A percentile compares a stretch with the other conserved stretches of the same genome.
Evolutionary conservation across 2,888 invertebrate genomes (phyloP).

Genomic region (Athrips mouffetella): DNA sequence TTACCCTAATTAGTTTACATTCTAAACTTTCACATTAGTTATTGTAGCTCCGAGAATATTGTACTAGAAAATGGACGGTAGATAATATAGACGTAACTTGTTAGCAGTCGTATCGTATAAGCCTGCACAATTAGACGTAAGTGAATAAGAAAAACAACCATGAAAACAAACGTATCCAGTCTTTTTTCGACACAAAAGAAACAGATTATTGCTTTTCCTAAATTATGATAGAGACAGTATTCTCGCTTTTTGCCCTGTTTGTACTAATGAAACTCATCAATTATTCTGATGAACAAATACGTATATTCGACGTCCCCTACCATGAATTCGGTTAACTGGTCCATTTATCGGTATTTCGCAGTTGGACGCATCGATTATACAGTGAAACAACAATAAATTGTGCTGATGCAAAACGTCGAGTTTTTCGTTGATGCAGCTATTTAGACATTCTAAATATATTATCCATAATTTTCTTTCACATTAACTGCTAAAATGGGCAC

Average conservation of each 20-base stretch:
- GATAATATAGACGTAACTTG: background rate
- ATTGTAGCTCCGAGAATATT: background rate
- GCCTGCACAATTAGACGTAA: background rate
- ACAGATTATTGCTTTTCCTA: no score
- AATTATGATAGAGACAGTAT: conserved; percentile 2
- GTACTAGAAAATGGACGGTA: background rate
- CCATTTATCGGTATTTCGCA: conserved; percentile 26
- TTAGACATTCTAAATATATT: background rate
- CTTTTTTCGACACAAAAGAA: conserved; percentile 1
- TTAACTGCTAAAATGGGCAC: no score
- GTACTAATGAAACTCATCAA: conserved; percentile 28
- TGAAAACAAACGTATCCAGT: background rate
- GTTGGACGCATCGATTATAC: conserved; percentile 14
- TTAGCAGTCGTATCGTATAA: background rate
- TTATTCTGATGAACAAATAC: conserved; percentile 27
- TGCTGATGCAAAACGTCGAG: background rate
- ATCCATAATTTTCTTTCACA: no score
- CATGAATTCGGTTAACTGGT: conserved; percentile 23
- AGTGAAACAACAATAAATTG: conserved; percentile 12
- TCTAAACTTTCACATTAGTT: background rate
- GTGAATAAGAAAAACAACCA: conserved; percentile 5
- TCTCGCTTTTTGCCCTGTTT: conserved; percentile 22
- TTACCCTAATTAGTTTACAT: conserved; percentile 9
- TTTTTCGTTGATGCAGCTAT: conserved; percentile 10
- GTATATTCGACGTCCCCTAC: conserved; percentile 19